Evolutionary conservation across 2,113 vertebrate genomes (phyloP).

Genomic region (Hystrix cristata): DNA sequence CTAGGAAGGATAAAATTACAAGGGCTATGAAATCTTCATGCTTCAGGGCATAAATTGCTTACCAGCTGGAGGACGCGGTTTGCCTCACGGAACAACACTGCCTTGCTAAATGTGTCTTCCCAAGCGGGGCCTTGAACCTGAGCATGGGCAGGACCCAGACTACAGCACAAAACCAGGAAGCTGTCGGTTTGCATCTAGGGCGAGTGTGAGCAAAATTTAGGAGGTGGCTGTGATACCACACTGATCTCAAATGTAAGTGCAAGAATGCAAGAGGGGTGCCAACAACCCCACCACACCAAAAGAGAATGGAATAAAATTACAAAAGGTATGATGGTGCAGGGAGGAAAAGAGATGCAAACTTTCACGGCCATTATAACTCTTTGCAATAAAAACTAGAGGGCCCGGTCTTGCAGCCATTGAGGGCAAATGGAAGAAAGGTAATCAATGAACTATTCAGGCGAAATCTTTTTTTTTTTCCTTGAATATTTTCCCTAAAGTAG

Average conservation of each 20-base stretch:
- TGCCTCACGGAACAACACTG: constrained; percentile 53
- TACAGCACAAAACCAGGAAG: background rate
- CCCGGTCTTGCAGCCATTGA: background rate
- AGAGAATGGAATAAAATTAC: background rate
- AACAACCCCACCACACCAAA: background rate
- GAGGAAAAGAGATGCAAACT: background rate
- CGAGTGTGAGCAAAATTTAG: background rate
- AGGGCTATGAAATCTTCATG: constrained; percentile 83
- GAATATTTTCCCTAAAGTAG: background rate
- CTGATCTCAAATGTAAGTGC: background rate
- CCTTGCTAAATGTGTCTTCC: constrained; percentile 51
- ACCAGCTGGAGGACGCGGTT: constrained; percentile 60
- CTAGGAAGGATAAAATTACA: constrained; percentile 83
- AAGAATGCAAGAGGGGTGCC: background rate
- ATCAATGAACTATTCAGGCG: background rate
- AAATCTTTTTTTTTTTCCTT: constrained; percentile 40
- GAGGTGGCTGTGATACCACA: background rate
- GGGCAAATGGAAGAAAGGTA: background rate
- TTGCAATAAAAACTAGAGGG: background rate
- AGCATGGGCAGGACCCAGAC: constrained; percentile 46
- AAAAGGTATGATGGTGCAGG: background rate
- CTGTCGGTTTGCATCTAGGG: background rate
- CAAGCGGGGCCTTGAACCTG: background rate
- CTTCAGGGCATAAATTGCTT: constrained; percentile 83
- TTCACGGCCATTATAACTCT: background rate